phyloP scores from a whole-genome alignment of 2,797 vertebrate genomes.

The Alfaro cultratus region DNA sequence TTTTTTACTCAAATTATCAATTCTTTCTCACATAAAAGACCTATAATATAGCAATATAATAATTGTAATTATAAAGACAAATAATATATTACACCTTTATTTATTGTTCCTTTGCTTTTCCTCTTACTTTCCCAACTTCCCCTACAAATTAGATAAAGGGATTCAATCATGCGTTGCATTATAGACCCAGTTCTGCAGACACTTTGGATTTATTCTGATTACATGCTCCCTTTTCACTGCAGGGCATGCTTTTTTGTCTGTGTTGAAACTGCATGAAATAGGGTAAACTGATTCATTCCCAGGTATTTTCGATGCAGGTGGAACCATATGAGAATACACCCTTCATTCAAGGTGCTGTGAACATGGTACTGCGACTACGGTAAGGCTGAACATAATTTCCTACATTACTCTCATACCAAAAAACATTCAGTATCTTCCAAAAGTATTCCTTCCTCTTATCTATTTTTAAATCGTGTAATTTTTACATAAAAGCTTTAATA shows the following conservation, averaged over 20 bases:
- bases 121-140: slow-evolving; percentile 19
- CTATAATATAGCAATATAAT: slow-evolving; percentile 23
- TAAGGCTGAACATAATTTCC: slow-evolving; percentile 74
- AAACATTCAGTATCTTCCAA: background rate
- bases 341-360: slow-evolving; percentile 87
- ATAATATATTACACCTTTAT: slow-evolving; percentile 14
- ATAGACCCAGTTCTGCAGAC: background rate
- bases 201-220: slow-evolving; percentile 9
- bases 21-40: slow-evolving; percentile 30
- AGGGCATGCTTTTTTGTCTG: background rate
- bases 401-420: slow-evolving; percentile 1
- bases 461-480: background rate
- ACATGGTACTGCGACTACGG: slow-evolving; percentile 98
- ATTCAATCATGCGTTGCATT: slow-evolving; percentile 7
- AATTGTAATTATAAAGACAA: slow-evolving; percentile 16
- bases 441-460: background rate
- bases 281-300: slow-evolving; percentile 24
- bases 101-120: slow-evolving; percentile 43
- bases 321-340: slow-evolving; percentile 82
- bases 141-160: slow-evolving; percentile 27
- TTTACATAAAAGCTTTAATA: background rate
- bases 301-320: slow-evolving; percentile 77
- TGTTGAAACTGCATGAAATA: background rate
- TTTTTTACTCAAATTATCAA: slow-evolving; percentile 25
- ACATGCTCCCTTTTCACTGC: slow-evolving; percentile 4